Base-by-base conservation (phyloP, 53 echinoderm and acorn worm species). In the Temnopleurus reevesii region DNA sequence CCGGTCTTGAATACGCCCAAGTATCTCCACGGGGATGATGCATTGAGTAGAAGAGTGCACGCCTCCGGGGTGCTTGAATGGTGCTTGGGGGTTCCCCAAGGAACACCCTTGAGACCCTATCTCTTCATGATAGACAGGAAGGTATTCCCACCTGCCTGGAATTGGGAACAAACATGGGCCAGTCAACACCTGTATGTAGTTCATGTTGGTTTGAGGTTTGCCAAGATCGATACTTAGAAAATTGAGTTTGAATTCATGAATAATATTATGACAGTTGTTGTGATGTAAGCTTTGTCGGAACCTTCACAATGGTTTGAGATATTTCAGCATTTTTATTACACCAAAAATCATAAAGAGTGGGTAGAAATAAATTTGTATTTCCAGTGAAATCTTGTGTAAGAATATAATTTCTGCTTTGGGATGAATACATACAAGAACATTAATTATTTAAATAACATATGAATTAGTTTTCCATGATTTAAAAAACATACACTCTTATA, bases 21-120 rank as follows among this genome's bases (percentile, higher is more conserved):
- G 71, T n/a, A 21, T 71, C 71, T 71, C 71, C 21, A 71, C 21
- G 28, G 71, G 23, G 41, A 41, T 23, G 23, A n/a, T 2, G 23
- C 49, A 49, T 49, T n/a, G 8, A 71, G n/a, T n/a, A n/a, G 71
- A 41, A 23, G 36, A 10, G 41, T 38, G 71, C 71, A 71, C 8
- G 36, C 71, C 41, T n/a, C n/a, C 10, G 71, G 71, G 71, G 19
- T n/a, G 23, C 71, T 41, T 36, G 38, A 71, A 38, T 36, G 71
- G 23, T 71, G 23, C 71, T 71, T 71, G 71, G n/a, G n/a, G 19
- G 71, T 41, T 38, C 71, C 71, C 71, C 71, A 9, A 71, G 71
- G 71, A 41, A 41, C 4, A 9, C 71, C 19, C 71, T 41, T 41
- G 36, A 19, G 41, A 71, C 36, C n/a, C 41, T n/a, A 4, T 41